Evolutionary conservation across 2,113 vertebrate genomes (phyloP), one percentile per base, ranked within the genome.

Genomic region (Erinaceus europaeus): DNA sequence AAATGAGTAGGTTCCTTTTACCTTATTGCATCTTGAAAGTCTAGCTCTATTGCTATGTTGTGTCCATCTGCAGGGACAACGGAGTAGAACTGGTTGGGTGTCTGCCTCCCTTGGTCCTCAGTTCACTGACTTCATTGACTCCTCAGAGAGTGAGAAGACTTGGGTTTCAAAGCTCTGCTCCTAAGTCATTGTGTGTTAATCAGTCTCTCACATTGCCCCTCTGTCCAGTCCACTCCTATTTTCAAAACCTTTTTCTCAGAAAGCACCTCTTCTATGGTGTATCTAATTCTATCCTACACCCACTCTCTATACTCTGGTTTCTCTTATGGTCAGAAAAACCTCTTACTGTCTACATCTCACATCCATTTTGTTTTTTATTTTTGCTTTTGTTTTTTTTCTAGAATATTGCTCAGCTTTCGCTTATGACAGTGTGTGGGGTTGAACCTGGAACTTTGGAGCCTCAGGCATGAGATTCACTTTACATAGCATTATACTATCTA

Each of bases 41-140:
- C 97, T 1, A 97, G 97, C 20, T 93, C 21, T 0, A 96, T 90
- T 20, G 83, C n/a, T 5, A n/a, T 95, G 20, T 95, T 96, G 90
- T 97, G 97, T 17, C 89, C 92, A 95, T 92, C 74, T 80, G 25
- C 40, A 79, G 46, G 46, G 76, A 61, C 8, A 15, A 9, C 20
- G 27, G 5, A 69, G 32, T 14, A 42, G n/a, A 84, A 23, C 13
- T 59, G 2, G 42, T 25, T 10, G 40, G n/a, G 32, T 20, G 4
- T 53, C 65, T 44, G 10, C 13, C 10, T 55, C 15, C 29, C 64
- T 2, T n/a, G 4, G 4, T 25, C 72, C 13, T 59, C 61, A 48
- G 44, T 25, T 53, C 62, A 32, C 21, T 18, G 11, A 20, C 62
- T 14, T 44, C 32, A 12, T 3, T 67, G 44, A 17, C 44, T 87